Conservation (phyloP, 2,888 invertebrate genomes). For the Drosophila pseudotakahashii region DNA sequence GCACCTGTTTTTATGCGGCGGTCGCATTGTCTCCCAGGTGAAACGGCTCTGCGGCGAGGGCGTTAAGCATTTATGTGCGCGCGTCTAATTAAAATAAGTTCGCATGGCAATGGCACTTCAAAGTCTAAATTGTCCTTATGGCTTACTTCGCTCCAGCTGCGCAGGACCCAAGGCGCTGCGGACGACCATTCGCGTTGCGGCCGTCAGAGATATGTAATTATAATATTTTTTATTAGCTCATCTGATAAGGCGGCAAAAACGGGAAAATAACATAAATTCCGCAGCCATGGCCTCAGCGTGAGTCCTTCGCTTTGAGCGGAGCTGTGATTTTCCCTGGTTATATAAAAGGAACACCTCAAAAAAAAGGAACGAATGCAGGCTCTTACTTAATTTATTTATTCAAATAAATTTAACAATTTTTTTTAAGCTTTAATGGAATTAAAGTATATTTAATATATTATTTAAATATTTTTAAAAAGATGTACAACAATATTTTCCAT, state of each 20-base stretch:
- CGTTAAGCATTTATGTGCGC: constrained; percentile 77
- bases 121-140: constrained; percentile 78
- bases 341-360: constrained; percentile 5
- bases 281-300: constrained; percentile 34
- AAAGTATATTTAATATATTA: too few species aligned
- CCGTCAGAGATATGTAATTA: constrained; percentile 81
- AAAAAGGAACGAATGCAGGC: background rate
- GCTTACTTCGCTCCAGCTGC: constrained; percentile 71
- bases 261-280: constrained; percentile 83
- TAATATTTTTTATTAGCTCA: constrained; percentile 84
- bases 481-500: too few species aligned
- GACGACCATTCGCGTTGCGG: constrained; percentile 11
- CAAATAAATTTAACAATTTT: too few species aligned
- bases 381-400: constrained; percentile 4
- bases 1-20: constrained; percentile 67
- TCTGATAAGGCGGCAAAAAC: constrained; percentile 80
- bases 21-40: constrained; percentile 65
- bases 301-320: constrained; percentile 49
- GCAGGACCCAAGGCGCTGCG: constrained; percentile 55
- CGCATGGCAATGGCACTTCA: constrained; percentile 76
- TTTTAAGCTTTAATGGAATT: too few species aligned
- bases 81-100: constrained; percentile 79
- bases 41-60: constrained; percentile 55
- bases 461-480: too few species aligned
- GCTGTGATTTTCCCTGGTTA: constrained; percentile 51